phyloP scores from a whole-genome alignment of 2,888 invertebrate genomes.

The Lycia hirtaria region DNA sequence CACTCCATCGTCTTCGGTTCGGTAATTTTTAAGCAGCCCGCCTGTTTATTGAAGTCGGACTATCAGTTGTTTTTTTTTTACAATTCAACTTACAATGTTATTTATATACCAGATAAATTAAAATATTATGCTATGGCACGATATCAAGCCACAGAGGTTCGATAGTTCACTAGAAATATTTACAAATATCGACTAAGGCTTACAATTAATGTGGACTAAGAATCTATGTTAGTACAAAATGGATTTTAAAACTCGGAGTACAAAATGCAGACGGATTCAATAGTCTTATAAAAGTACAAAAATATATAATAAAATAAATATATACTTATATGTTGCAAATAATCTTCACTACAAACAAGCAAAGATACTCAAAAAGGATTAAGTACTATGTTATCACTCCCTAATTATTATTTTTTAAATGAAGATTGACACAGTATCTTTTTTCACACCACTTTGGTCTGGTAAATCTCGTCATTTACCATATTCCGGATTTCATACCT shows the following conservation, averaged over 20 bases:
- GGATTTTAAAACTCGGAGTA: conserved; percentile 63
- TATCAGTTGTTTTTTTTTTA: too few species aligned
- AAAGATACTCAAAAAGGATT: not conserved
- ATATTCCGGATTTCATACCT: too few species aligned
- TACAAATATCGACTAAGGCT: conserved; percentile 53
- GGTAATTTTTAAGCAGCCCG: too few species aligned
- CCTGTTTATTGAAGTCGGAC: too few species aligned
- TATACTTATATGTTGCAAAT: too few species aligned
- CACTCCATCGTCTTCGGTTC: too few species aligned
- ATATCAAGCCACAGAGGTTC: conserved; percentile 67
- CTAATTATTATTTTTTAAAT: not conserved
- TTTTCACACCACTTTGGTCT: not conserved
- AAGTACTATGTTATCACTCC: not conserved
- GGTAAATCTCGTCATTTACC: too few species aligned
- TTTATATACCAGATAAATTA: conserved; percentile 21
- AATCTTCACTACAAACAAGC: not conserved
- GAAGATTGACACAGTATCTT: not conserved
- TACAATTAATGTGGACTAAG: conserved; percentile 28
- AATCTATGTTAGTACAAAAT: conserved; percentile 36
- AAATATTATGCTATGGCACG: conserved; percentile 71
- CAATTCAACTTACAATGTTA: too few species aligned
- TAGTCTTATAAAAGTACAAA: conserved; percentile 9
- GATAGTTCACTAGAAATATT: conserved; percentile 58
- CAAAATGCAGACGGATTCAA: conserved; percentile 62
- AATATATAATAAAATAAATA: conserved; percentile 6